A percentile compares a stretch with the other conserved stretches of the same genome.
These are phyloP conservation scores for Sebastes diaconus DNA, from an alignment of 2,797 vertebrate species.

Conservation along the genomic window DNA sequence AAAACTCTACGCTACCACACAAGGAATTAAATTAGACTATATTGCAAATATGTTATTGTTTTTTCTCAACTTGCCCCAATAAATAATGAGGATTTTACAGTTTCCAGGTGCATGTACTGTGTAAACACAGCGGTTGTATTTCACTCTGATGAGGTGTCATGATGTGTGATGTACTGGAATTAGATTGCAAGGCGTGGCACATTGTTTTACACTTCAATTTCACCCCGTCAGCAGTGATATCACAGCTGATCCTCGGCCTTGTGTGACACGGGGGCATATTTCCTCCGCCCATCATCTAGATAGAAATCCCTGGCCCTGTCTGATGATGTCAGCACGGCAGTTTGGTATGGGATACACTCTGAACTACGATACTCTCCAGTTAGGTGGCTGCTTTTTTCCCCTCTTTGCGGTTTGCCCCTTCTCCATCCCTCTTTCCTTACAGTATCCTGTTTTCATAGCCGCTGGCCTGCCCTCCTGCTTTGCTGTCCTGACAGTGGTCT, in stretches of 20 bases:
- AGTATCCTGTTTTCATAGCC: constrained; percentile 42
- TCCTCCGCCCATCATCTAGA: constrained; percentile 45
- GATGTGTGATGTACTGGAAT: constrained; percentile 67
- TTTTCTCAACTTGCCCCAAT: background rate
- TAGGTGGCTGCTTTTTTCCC: constrained; percentile 18
- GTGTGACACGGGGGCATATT: constrained; percentile 63
- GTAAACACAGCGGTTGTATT: constrained; percentile 41
- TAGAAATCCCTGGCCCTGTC: constrained; percentile 33
- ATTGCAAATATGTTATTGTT: constrained; percentile 1
- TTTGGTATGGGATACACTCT: constrained; percentile 31
- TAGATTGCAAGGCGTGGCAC: constrained; percentile 48
- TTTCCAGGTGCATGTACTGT: constrained; percentile 47
- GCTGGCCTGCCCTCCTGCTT: constrained; percentile 23
- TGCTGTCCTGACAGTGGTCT: constrained; percentile 53
- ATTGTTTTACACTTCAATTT: constrained; percentile 79
- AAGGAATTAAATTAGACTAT: constrained; percentile 37
- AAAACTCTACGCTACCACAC: background rate
- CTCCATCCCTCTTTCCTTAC: constrained; percentile 11
- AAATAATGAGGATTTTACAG: constrained; percentile 20
- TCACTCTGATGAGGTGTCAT: constrained; percentile 66
- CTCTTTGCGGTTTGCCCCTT: constrained; percentile 3
- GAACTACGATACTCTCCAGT: constrained; percentile 10
- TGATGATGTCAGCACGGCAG: constrained; percentile 67
- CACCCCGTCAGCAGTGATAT: constrained; percentile 71
- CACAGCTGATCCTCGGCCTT: constrained; percentile 63